Conservation (phyloP, 1,140 invertebrate species). For the Cepaea nemoralis region DNA sequence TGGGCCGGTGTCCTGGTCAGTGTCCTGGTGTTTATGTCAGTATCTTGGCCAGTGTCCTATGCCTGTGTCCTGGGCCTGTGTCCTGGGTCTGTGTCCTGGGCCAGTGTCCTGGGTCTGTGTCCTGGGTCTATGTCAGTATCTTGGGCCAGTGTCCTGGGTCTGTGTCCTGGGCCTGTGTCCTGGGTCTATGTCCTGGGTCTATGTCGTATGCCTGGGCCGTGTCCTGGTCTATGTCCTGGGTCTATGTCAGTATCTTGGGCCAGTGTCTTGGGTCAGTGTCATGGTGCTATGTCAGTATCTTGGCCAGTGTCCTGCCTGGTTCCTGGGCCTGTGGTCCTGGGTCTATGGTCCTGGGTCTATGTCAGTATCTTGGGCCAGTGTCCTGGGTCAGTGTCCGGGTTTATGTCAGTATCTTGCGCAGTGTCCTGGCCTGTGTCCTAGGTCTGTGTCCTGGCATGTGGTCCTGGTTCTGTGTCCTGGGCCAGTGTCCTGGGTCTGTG, state of each 20-base stretch:
- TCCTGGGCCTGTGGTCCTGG: background rate
- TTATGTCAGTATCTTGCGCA: background rate
- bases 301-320: background rate
- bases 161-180: conserved; percentile 1
- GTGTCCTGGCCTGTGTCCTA: background rate
- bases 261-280: background rate
- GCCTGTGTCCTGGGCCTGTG: too few relatives aligned
- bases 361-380: too few relatives aligned
- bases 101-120: too few relatives aligned
- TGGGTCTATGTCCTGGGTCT: background rate
- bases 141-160: too few relatives aligned
- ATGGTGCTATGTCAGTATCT: background rate
- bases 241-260: too few relatives aligned
- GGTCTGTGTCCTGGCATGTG: background rate
- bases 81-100: too few relatives aligned
- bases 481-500: conserved; percentile 2
- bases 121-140: too few relatives aligned
- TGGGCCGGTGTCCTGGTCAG: background rate
- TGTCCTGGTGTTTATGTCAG: background rate
- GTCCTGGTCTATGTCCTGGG: too few relatives aligned
- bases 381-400: too few relatives aligned
- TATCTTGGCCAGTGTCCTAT: background rate
- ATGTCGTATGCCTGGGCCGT: too few relatives aligned
- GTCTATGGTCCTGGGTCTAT: too few relatives aligned
- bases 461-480: conserved; percentile 1